Evolutionary conservation across 2,888 invertebrate species (phyloP), one percentile per base, ranked within the genome.

Genomic region (Caenorhabditis afra): DNA sequence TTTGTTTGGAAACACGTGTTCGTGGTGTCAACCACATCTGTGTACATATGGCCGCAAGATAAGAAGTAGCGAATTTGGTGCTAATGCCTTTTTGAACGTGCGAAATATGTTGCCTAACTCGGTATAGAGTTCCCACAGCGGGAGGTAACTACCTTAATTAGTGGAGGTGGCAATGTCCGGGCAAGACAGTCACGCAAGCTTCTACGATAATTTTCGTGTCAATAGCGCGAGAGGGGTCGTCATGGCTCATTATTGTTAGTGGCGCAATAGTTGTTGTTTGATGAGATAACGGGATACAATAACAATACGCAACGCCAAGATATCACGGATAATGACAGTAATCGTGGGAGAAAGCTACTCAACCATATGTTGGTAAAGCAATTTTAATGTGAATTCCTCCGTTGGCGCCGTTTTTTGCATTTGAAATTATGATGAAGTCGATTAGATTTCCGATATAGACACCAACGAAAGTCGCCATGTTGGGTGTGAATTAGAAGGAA

Each of bases 211-310:
- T 73, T 41, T 64, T 73, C 73, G 47, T 65, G 73, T 73, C 71
- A 71, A n/a, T 59, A 7, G 4, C 29, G 3, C 29, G 3, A n/a
- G n/a, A n/a, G n/a, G n/a, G 58, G 53, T 55, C 47, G 70, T 53
- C 71, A 55, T 53, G 70, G 70, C 49, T 73, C 64, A 73, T 73
- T 64, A 73, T 50, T 73, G 73, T 64, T 73, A 11, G 29, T 73
- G 64, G 73, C 73, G 73, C 62, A 73, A 73, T 35, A 44, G 1
- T 49, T 58, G 35, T 58, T 71, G 71, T 71, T 29, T 73, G 73
- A 64, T 64, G 73, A 73, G 73, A 73, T 73, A 73, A 73, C 64
- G 37, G 64, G 50, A 64, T 64, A 57, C 49, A 73, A 73, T 64
- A 73, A 64, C 55, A 71, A 18, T 18, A 45, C 45, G 23, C 12